Conservation (phyloP, 2,113 vertebrate species). For the Nestor notabilis region DNA sequence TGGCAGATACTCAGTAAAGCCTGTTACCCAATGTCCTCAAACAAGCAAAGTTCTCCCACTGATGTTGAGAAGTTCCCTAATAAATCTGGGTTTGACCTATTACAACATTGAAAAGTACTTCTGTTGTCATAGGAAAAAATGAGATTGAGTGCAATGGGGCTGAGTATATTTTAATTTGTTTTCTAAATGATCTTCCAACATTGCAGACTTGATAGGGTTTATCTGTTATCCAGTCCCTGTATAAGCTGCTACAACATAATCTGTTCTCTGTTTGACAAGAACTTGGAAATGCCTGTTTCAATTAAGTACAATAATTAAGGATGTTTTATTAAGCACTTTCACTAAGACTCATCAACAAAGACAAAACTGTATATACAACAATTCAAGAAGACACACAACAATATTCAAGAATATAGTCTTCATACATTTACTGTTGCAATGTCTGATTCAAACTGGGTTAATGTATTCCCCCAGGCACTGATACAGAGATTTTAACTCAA, state of each 20-base stretch:
- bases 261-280: not conserved
- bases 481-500: not conserved
- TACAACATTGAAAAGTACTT: not conserved
- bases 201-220: not conserved
- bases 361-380: not conserved
- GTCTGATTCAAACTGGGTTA: not conserved
- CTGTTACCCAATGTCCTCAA: not conserved
- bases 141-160: not conserved
- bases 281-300: not conserved
- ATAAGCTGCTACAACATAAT: not conserved
- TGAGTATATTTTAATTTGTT: not conserved
- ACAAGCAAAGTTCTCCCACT: not conserved
- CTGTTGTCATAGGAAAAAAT: not conserved
- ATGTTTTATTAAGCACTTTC: not conserved
- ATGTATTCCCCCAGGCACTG: not conserved
- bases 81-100: not conserved
- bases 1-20: not conserved
- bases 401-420: not conserved
- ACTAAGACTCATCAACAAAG: not conserved
- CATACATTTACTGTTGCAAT: not conserved
- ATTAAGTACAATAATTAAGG: slow-evolving; percentile 13
- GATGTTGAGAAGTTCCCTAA: not conserved
- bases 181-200: not conserved
- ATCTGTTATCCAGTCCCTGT: not conserved
- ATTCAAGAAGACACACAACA: not conserved